Percentiles rank a stretch among this genome's conserved stretches.
Evolutionary conservation across 2,113 vertebrate species (phyloP).

Genomic region (Cricetomys ansorgei): DNA sequence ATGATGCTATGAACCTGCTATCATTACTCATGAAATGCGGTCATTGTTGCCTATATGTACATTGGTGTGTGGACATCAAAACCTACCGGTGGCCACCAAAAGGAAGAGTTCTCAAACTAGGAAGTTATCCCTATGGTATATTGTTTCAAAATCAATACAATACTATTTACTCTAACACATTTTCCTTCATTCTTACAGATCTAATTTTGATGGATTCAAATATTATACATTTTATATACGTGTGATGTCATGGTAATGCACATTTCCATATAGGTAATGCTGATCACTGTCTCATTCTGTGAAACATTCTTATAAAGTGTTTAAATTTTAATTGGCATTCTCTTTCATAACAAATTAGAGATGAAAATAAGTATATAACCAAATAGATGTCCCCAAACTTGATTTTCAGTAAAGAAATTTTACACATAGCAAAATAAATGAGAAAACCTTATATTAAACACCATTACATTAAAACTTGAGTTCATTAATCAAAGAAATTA

Average conservation of each 20-base stretch:
- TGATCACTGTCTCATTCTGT: background rate
- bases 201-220: background rate
- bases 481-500: background rate
- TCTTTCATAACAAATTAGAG: background rate
- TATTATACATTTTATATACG: background rate
- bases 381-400: too few relatives aligned
- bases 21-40: background rate
- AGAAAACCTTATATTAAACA: background rate
- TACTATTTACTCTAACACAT: background rate
- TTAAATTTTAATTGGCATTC: background rate
- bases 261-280: background rate
- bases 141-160: background rate
- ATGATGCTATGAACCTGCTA: background rate
- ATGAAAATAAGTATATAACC: background rate
- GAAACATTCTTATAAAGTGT: background rate
- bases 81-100: too few relatives aligned
- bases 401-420: background rate
- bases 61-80: too few relatives aligned
- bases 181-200: background rate
- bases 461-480: background rate
- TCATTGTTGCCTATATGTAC: too few relatives aligned
- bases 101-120: background rate
- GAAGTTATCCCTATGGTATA: background rate
- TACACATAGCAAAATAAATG: background rate
- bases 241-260: background rate